Evolutionary conservation across 2,113 vertebrate genomes (phyloP), one percentile per base, ranked within the genome.

Genomic region (Otolemur garnettii): DNA sequence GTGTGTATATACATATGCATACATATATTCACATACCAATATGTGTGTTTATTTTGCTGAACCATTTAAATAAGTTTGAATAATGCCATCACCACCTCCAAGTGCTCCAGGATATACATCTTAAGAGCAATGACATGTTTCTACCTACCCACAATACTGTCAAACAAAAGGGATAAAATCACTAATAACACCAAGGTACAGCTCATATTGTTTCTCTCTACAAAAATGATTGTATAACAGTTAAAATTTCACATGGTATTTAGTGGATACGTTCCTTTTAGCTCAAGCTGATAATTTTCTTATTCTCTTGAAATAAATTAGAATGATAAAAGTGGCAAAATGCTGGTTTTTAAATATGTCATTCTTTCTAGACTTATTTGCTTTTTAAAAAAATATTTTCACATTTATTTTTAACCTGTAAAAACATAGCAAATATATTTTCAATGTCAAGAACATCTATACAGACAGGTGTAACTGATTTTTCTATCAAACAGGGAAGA

Each of bases 301-400:
- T 89, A 57, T 85, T 92, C 18, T 69, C 5, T 87, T 89, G 93
- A 57, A 90, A 90, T 42, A 79, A 80, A 87, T 84, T 64, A 83
- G 30, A 60, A 68, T 7, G 45, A 1, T 64, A 4, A 87, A 89
- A 28, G 17, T 45, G 93, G 0, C 4, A 91, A 90, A 91, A 64
- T 66, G 13, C 13, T 82, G 15, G 55, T 42, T 95, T 91, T 82
- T 66, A 78, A 75, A 35, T 85, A 8, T 24, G 42, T n/a, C 11
- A 92, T 86, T 83, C 13, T 21, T 85, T 72, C 28, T 69, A 50
- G 4, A 87, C 4, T 35, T 18, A 57, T 62, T 35, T 60, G 1
- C 2, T 66, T 2, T 15, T 21, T 17, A 50, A 75, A 82, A 82
- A 7, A 68, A 33, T 26, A 18, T 26, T 19, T n/a, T 24, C 19